phyloP scores from a whole-genome alignment of 2,888 invertebrate species.

The Cryptocheilus praepositus region DNA sequence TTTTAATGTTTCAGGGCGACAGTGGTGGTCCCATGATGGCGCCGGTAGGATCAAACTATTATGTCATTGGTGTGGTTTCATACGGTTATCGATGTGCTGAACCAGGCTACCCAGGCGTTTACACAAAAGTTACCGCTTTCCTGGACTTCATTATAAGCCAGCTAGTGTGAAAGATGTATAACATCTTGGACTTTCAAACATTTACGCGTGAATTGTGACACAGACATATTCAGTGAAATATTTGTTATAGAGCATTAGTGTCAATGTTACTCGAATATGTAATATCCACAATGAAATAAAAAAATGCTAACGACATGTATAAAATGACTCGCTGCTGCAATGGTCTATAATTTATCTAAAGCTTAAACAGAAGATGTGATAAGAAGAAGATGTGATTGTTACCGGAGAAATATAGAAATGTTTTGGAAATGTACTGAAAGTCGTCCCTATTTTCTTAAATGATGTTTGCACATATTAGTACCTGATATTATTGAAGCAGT shows the following conservation, averaged over 20 bases:
- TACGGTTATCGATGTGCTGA: slow-evolving; percentile 80
- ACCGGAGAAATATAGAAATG: no score
- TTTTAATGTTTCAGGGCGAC: slow-evolving; percentile 80
- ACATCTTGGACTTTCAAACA: background rate
- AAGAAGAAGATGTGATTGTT: no score
- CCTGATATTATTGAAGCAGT: no score
- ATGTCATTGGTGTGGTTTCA: slow-evolving; percentile 81
- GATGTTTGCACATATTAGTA: no score
- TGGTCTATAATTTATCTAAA: no score
- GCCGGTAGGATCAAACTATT: slow-evolving; percentile 70
- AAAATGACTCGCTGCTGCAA: no score
- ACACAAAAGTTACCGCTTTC: slow-evolving; percentile 52
- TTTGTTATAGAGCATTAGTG: background rate
- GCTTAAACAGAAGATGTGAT: no score
- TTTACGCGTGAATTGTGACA: background rate
- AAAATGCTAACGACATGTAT: no score
- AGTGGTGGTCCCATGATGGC: slow-evolving; percentile 88
- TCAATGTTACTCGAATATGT: background rate
- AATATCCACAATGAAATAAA: background rate
- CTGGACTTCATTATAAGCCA: slow-evolving; percentile 50
- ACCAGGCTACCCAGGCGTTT: slow-evolving; percentile 81
- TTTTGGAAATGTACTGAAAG: no score
- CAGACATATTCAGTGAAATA: no score
- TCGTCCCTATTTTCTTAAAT: no score
- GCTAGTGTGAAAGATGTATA: slow-evolving; percentile 30